Evolutionary conservation across 2,888 invertebrate genomes (phyloP).

Genomic region (Acanthoscelides obtectus): DNA sequence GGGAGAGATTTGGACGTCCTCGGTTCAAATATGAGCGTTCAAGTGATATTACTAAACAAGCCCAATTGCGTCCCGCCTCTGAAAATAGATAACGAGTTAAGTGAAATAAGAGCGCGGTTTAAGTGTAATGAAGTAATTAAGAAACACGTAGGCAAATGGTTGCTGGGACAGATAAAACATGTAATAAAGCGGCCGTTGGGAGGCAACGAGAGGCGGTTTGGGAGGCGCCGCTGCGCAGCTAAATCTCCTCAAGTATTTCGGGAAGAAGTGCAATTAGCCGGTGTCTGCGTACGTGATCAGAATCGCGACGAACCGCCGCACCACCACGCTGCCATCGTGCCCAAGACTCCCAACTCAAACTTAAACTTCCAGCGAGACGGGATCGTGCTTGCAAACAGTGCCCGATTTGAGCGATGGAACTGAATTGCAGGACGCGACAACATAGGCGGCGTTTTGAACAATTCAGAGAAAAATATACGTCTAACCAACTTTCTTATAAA

Average conservation of each 20-base stretch:
- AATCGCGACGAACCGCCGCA: slow-evolving; percentile 34
- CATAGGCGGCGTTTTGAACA: no score
- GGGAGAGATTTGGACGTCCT: no score
- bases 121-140: slow-evolving; percentile 40
- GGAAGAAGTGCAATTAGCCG: slow-evolving; percentile 47
- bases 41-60: no score
- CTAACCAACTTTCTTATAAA: no score
- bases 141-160: slow-evolving; percentile 42
- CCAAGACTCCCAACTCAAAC: slow-evolving; percentile 9
- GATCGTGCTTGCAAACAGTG: slow-evolving; percentile 35
- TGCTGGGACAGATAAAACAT: slow-evolving; percentile 33
- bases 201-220: slow-evolving; percentile 36
- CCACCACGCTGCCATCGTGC: slow-evolving; percentile 18
- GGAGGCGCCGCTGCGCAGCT: slow-evolving; percentile 19
- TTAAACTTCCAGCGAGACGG: slow-evolving; percentile 12
- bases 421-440: no score
- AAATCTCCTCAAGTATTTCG: slow-evolving; percentile 43
- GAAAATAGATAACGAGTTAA: slow-evolving; percentile 4
- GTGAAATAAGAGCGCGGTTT: slow-evolving; percentile 21
- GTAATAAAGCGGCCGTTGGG: slow-evolving; percentile 23
- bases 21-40: no score
- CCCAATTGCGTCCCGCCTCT: neutral
- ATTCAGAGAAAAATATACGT: no score
- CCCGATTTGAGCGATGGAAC: slow-evolving; percentile 8
- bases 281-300: slow-evolving; percentile 43